Base-by-base conservation (phyloP, 2,113 vertebrate genomes). In the Otus sunia region DNA sequence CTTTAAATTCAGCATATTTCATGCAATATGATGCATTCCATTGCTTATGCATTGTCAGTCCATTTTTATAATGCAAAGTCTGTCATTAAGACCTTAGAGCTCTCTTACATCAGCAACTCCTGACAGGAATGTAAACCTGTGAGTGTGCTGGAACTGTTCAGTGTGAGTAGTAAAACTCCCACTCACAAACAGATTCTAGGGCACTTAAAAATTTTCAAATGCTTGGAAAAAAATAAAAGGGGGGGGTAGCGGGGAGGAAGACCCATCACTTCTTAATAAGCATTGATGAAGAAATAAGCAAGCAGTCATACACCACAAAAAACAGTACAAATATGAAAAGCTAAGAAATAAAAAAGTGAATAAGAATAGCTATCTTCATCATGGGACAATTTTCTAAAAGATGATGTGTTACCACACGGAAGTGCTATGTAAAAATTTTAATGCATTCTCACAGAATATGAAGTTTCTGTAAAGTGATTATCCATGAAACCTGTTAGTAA, bases 1-100 rank as follows among this genome's bases (percentile, higher is more conserved):
- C 39, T 95, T 95, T 85, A 74, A 96, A 82, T 88, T 74, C 86
- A 95, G 30, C 63, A 82, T 92, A 94, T 78, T 88, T 72, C 73
- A 76, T 92, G 52, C 67, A 94, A 91, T 90, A 91, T 84, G 45
- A 76, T 80, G 66, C 15, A 36, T 79, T 90, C 84, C 62, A 72
- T 79, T 93, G 77, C 47, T 94, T 94, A 36, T 47, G 25, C 83
- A 82, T 83, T 94, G 36, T 58, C 92, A 88, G 63, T 87, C 49
- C 86, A 36, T 76, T 97, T 96, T 96, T 49, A 74, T 68, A 94
- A 68, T 60, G 36, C 68, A 91, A 86, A 64, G 11, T 53, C 59
- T 81, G 72, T 59, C 78, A 60, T 71, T 86, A 92, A 85, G 56
- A 73, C 43, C 75, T 81, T 68, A 39, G 19, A 95, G n/a, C 37